phyloP scores from a whole-genome alignment of 1,140 invertebrate genomes.

The Dysdera silvatica region DNA sequence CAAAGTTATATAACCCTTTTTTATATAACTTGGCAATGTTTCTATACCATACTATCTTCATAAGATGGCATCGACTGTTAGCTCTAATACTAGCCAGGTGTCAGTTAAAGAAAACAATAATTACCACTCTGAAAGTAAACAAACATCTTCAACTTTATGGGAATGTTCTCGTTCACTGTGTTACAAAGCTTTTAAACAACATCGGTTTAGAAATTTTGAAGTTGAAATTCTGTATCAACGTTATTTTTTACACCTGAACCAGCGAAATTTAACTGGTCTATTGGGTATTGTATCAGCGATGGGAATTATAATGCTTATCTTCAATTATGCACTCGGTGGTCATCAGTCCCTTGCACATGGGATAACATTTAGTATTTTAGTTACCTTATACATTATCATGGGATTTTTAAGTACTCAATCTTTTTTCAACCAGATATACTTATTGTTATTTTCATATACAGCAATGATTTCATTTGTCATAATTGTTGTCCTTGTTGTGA shows the following conservation, averaged over 20 bases:
- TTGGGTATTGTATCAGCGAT: constrained; percentile 64
- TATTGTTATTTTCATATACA: constrained; percentile 71
- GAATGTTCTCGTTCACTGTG: constrained; percentile 18
- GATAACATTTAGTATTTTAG: constrained; percentile 40
- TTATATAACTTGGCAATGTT: no score
- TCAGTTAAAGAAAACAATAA: constrained; percentile 20
- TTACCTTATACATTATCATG: constrained; percentile 53
- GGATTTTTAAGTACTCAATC: constrained; percentile 66
- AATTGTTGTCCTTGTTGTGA: constrained; percentile 50
- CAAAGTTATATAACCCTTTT: no score
- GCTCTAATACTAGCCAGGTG: constrained; percentile 15
- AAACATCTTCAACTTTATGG: constrained; percentile 17
- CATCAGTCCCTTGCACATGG: constrained; percentile 35
- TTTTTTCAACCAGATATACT: constrained; percentile 76
- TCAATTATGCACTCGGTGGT: constrained; percentile 43
- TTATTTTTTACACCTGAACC: constrained; percentile 86
- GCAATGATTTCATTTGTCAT: constrained; percentile 62
- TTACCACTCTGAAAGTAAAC: constrained; percentile 10
- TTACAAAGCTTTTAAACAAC: constrained; percentile 26
- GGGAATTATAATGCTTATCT: constrained; percentile 52
- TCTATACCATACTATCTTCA: no score
- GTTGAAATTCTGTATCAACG: constrained; percentile 84
- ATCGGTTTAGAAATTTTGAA: constrained; percentile 44
- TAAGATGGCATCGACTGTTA: constrained; percentile 21
- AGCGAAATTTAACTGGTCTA: constrained; percentile 76